Evolutionary conservation across 2,888 invertebrate genomes (phyloP), one percentile per base, ranked within the genome.

Genomic region (Heliconius ismenius): DNA sequence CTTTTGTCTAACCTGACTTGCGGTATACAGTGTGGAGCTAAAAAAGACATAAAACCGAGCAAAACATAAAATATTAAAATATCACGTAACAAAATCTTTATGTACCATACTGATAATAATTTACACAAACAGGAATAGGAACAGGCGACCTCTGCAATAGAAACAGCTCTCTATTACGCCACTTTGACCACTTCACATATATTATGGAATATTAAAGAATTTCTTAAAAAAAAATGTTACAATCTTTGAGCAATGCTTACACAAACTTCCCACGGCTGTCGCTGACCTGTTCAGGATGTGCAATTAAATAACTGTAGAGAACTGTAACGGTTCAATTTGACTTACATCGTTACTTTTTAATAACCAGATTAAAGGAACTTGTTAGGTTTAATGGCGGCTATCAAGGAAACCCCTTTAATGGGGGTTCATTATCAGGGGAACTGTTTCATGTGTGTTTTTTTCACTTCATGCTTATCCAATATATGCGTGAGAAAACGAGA

Each of bases 251-350:
- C 60, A 73, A 62, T 60, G 58, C n/a, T 36, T 60, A 60, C 60
- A 73, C 39, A 39, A 73, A 28, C 62, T 76, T 79, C 76, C 73
- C 79, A 79, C 79, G 79, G 67, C 68, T 69, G 73, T 75, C 77
- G 75, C 63, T 65, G 75, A 76, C 72, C 74, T 36, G 54, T 64
- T 77, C 79, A 76, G 78, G 76, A 78, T 77, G 76, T 78, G 36
- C 77, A 77, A 75, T 75, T 73, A 77, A 76, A 68, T 79, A 69
- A 78, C 78, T 75, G 79, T 78, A 79, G 76, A 67, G 54, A 74
- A 74, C 72, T 77, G 63, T 77, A 77, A 75, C 77, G 77, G 75
- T 73, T 15, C 11, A 43, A 62, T 73, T 54, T 77, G 64, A 72
- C 64, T 75, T 60, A 60, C 65, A 75, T 75, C 73, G 74, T 77